Evolutionary conservation across 1,140 invertebrate species (phyloP), one percentile per base, ranked within the genome.

Genomic region (Drosophila persimilis): DNA sequence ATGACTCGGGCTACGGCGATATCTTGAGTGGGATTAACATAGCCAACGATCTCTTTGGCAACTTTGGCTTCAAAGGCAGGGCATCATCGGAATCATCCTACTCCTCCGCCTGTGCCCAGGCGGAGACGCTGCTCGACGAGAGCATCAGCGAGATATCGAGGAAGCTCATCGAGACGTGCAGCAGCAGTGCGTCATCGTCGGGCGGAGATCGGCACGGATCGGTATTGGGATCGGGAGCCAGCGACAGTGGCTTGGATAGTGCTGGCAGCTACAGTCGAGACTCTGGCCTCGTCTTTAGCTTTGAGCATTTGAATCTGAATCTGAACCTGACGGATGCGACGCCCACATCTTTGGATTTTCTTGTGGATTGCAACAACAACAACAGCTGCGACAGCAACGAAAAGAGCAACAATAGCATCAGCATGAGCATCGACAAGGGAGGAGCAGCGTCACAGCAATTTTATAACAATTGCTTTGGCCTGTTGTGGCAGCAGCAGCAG

Each of bases 81-180:
- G 41, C 60, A 46, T 65, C 41, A 43, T 43, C 15, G 35, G 17
- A 17, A 26, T 57, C 7, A 29, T 53, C 58, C 17, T 53, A 29
- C 57, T 52, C 50, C 8, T 35, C 41, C 17, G 72, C 24, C 39
- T 53, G 55, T 20, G 48, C 46, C 48, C 75, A 56, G 29, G 74
- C 88, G 39, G 90, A 91, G 63, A 80, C 89, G 24, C 61, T 91
- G 44, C 48, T 91, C 20, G 80, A 83, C 26, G 85, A 83, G 53
- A 90, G 89, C 48, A 89, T 91, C 58, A 91, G 90, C 53, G 90
- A 91, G 72, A 91, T 91, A 67, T 91, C 90, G 43, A 77, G 85
- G 43, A 91, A 91, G 73, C 64, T 91, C 15, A 91, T 91, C 63
- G 90, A 91, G 74, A 77, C 74, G 15, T 76, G 73, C 57, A 77